Conservation (phyloP, 2,797 vertebrate genomes). For the Rhincodon typus region DNA sequence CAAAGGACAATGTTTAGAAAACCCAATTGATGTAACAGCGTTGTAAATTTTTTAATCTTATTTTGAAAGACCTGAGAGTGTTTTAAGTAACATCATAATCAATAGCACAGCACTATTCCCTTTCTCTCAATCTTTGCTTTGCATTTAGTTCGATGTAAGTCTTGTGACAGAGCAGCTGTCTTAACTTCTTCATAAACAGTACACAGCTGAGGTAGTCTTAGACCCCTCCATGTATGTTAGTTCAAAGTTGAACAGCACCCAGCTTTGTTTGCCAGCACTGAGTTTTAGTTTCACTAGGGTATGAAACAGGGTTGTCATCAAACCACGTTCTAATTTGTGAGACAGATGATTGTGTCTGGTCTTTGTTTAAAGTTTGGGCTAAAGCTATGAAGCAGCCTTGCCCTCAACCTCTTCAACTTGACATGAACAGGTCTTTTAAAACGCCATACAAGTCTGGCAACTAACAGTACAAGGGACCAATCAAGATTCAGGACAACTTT, state of each 20-base stretch:
- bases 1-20: neutral
- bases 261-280: neutral
- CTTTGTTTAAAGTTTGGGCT: neutral
- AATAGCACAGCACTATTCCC: neutral
- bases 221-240: neutral
- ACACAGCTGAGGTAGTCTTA: neutral
- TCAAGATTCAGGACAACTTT: neutral
- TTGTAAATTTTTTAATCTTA: neutral
- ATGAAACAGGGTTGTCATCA: neutral
- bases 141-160: neutral
- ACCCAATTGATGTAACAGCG: neutral
- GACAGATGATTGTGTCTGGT: neutral
- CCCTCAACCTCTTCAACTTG: neutral
- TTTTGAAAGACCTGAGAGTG: neutral
- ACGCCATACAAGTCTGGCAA: neutral
- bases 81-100: neutral
- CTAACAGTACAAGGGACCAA: neutral
- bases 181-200: neutral
- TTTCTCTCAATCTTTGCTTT: neutral
- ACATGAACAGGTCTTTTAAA: neutral
- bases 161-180: neutral
- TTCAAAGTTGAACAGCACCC: neutral
- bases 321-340: neutral
- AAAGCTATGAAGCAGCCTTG: neutral
- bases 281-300: neutral